phyloP scores from a whole-genome alignment of 2,797 vertebrate species.

The Gastrophryne carolinensis region DNA sequence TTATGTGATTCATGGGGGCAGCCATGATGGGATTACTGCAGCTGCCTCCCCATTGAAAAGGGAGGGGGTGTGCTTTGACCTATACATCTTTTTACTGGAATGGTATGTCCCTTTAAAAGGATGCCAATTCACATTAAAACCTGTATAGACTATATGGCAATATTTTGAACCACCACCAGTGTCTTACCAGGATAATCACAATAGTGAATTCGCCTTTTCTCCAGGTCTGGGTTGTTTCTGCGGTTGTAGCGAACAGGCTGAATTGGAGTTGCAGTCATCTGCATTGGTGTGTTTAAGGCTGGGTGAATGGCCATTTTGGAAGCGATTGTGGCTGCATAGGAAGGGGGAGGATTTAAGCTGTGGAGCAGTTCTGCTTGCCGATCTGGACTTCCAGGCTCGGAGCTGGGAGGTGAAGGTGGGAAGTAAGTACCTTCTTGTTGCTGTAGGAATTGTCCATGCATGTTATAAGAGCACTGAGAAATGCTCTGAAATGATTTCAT shows the following conservation, averaged over 20 bases:
- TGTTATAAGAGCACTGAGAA: slow-evolving; percentile 71
- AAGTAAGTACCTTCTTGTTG: slow-evolving; percentile 81
- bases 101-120: too few species aligned
- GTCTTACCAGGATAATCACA: slow-evolving; percentile 87
- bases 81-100: too few species aligned
- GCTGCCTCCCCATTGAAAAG: too few species aligned
- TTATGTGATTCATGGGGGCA: too few species aligned
- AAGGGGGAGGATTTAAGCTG: slow-evolving; percentile 89
- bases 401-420: slow-evolving; percentile 92
- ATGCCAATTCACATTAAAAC: too few species aligned
- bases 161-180: not conserved
- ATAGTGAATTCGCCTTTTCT: slow-evolving; percentile 94
- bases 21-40: too few species aligned
- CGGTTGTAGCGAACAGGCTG: slow-evolving; percentile 80
- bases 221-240: slow-evolving; percentile 93
- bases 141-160: too few species aligned
- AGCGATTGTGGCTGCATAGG: slow-evolving; percentile 90
- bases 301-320: slow-evolving; percentile 85
- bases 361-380: slow-evolving; percentile 86
- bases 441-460: slow-evolving; percentile 73
- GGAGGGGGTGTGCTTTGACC: too few species aligned
- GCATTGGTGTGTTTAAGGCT: slow-evolving; percentile 70
- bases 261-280: slow-evolving; percentile 73
- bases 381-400: slow-evolving; percentile 91
- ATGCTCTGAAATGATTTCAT: slow-evolving; percentile 73